Evolutionary conservation across 35 echinoderm and acorn worm species (phyloP), one percentile per base, ranked within the genome.

Genomic region (Ophioderma brevispina): DNA sequence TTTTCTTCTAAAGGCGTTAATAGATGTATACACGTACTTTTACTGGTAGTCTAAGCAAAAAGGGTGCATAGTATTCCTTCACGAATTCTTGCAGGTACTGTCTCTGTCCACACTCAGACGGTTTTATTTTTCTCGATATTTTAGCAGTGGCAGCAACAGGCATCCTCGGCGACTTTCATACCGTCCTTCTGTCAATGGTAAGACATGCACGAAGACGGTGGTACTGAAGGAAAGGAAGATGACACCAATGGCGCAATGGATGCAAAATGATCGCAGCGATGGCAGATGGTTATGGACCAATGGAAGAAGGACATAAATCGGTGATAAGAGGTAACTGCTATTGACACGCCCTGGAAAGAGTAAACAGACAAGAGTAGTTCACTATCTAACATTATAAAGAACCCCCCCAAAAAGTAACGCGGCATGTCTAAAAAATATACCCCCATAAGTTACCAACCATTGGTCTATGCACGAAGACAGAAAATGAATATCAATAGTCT

Each of bases 311-410:
- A 55, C 39, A 40, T 56, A 85, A 37, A 85, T 85, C 83, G 31
- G 83, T 85, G 23, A 85, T 70, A 18, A n/a, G 83, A 85, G 0
- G 83, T 85, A 50, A 85, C 83, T 14, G 83, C 55, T 1, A 85
- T 70, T 4, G 83, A 85, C 6, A 85, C 83, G 64, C 83, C 83
- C 83, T 85, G 83, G 6, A 36, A 80, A 10, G 38, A 80, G n/a
- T n/a, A n/a, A n/a, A n/a, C n/a, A n/a, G n/a, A n/a, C n/a, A n/a
- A n/a, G n/a, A n/a, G n/a, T n/a, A n/a, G n/a, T n/a, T n/a, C n/a
- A n/a, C n/a, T n/a, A n/a, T n/a, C n/a, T n/a, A n/a, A n/a, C n/a
- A n/a, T n/a, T n/a, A n/a, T n/a, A n/a, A n/a, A n/a, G n/a, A n/a
- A n/a, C n/a, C n/a, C n/a, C n/a, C n/a, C n/a, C n/a, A n/a, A n/a